Conservation (phyloP, 2,888 invertebrate species). For the Syritta pipiens region DNA sequence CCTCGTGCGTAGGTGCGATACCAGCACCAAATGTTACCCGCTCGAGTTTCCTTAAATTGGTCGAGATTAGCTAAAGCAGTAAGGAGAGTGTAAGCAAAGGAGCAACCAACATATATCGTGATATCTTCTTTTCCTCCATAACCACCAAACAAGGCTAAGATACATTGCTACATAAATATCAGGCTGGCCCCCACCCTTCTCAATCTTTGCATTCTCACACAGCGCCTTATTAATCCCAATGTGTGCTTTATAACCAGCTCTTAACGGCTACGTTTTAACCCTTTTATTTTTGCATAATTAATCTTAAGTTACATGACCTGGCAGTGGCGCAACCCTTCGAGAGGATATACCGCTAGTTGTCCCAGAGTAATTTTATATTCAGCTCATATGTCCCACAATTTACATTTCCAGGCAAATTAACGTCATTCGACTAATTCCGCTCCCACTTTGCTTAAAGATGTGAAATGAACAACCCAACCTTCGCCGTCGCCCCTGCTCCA, state of each 20-base stretch:
- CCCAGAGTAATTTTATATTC: slow-evolving; percentile 60
- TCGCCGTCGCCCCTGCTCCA: background rate
- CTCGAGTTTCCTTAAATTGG: slow-evolving; percentile 39
- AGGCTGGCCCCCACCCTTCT: slow-evolving; percentile 2
- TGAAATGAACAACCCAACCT: slow-evolving; percentile 4
- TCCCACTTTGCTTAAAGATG: slow-evolving; percentile 52
- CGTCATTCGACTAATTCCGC: slow-evolving; percentile 69
- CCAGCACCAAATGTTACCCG: slow-evolving; percentile 35
- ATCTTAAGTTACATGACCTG: slow-evolving; percentile 68
- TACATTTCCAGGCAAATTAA: slow-evolving; percentile 69
- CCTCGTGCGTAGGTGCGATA: slow-evolving; percentile 27
- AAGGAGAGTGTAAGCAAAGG: too few relatives aligned
- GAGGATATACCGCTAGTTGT: slow-evolving; percentile 14
- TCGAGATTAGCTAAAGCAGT: slow-evolving; percentile 31
- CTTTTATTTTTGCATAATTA: slow-evolving; percentile 70
- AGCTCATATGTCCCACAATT: slow-evolving; percentile 69
- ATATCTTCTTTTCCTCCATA: slow-evolving; percentile 26
- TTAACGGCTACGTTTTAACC: slow-evolving; percentile 68
- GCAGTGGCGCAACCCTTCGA: slow-evolving; percentile 4
- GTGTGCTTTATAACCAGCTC: slow-evolving; percentile 66
- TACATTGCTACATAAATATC: slow-evolving; percentile 53
- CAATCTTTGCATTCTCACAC: too few relatives aligned
- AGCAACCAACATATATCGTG: too few relatives aligned
- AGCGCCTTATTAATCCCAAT: slow-evolving; percentile 54
- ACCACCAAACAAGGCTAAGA: slow-evolving; percentile 59